phyloP scores from a whole-genome alignment of 2,797 vertebrate genomes.

The Botia almorhae region DNA sequence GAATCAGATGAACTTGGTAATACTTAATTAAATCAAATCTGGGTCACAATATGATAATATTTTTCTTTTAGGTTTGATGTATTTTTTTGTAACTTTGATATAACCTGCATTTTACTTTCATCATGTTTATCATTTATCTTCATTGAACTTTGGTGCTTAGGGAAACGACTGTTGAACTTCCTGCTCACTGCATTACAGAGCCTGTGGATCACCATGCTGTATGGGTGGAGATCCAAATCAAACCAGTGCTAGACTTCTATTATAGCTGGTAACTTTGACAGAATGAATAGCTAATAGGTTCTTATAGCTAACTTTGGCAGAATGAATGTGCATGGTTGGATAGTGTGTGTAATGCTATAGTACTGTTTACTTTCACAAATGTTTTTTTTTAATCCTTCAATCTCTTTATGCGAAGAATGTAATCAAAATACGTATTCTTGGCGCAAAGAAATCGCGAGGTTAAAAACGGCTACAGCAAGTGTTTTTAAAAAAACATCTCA shows the following conservation, averaged over 20 bases:
- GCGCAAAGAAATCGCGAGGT: neutral
- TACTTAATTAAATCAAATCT: neutral
- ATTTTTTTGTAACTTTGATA: neutral
- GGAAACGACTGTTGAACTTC: neutral
- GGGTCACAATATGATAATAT: neutral
- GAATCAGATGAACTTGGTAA: neutral
- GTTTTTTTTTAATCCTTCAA: neutral
- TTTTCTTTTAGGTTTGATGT: neutral
- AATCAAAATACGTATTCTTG: too few relatives aligned
- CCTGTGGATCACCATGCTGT: too few relatives aligned
- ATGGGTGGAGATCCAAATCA: too few relatives aligned
- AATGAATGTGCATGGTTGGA: neutral
- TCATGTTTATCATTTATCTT: neutral
- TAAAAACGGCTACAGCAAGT: neutral
- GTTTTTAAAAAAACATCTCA: neutral
- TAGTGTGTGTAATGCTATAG: neutral
- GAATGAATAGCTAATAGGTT: too few relatives aligned
- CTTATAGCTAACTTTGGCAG: neutral
- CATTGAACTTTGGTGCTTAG: neutral
- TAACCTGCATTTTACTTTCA: neutral
- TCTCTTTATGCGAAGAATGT: neutral
- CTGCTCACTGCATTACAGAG: too few relatives aligned
- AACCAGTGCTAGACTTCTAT: neutral
- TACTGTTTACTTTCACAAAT: neutral
- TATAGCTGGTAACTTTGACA: neutral